These are phyloP conservation scores for Troglohyphantes excavatus DNA, from an alignment of 2,888 invertebrate species.

Conservation along the genomic window DNA sequence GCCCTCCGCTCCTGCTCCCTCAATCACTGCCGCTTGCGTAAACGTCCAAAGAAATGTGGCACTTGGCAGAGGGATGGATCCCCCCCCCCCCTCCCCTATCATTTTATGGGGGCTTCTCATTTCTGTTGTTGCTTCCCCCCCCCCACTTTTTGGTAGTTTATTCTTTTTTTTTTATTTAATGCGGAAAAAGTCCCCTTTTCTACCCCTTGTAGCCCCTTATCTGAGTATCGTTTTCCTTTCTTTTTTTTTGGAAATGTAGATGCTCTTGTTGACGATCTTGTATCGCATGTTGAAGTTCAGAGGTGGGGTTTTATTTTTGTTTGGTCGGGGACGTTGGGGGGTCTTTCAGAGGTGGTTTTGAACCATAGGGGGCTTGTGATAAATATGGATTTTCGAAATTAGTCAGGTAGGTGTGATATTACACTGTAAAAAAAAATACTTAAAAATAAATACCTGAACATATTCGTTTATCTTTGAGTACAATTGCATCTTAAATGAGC, in stretches of 20 bases:
- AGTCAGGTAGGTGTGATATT: too few species aligned
- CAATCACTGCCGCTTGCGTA: constrained; percentile 79
- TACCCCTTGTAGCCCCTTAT: neutral
- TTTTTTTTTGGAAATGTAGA: neutral
- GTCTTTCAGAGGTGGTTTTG: too few species aligned
- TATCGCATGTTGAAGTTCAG: neutral
- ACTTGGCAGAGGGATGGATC: constrained; percentile 74
- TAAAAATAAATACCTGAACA: too few species aligned
- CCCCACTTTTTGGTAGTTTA: constrained; percentile 53
- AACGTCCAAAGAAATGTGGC: constrained; percentile 79
- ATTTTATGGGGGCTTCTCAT: constrained; percentile 1
- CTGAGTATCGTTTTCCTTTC: neutral
- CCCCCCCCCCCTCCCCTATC: constrained; percentile 25
- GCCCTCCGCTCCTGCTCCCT: constrained; percentile 64
- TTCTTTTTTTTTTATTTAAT: constrained; percentile 37
- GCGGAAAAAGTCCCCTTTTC: constrained; percentile 34
- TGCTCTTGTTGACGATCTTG: constrained; percentile 36
- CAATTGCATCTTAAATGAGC: too few species aligned
- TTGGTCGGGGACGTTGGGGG: too few species aligned
- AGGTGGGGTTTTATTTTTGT: too few species aligned
- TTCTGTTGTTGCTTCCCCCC: neutral
- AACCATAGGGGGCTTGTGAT: too few species aligned
- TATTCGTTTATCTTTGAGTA: too few species aligned
- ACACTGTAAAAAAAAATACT: too few species aligned
- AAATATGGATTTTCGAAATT: too few species aligned